Evolutionary conservation across 2,113 vertebrate genomes (phyloP), one percentile per base, ranked within the genome.

Genomic region (Dendrocopos noguchii): DNA sequence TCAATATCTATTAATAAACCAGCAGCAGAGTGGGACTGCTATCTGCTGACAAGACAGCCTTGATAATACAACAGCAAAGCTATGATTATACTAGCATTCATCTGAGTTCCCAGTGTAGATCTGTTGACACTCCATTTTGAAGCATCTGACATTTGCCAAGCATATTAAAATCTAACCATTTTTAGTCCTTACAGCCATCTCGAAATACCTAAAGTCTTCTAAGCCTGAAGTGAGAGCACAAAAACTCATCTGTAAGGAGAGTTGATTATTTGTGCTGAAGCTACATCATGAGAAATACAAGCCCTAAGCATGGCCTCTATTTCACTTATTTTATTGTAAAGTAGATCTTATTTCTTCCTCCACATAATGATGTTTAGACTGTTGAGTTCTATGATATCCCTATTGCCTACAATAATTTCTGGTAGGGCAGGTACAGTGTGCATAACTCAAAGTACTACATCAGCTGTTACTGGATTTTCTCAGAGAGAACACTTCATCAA

Each of bases 1-100:
- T 96, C 76, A 84, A 87, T 92, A 97, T 93, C 97, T 97, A 97
- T 97, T 97, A 98, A 97, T 97, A 97, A 97, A 97, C 94, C 39
- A 84, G 90, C 93, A 94, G 94, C 96, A 96, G 92, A 93, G 95
- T 68, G 29, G 84, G 96, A 97, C 92, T 96, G 95, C 92, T 95
- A 97, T 97, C 93, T 96, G 96, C 90, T 97, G 96, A 98, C 96
- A 96, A 97, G 93, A 96, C 83, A 89, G 90, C 63, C 79, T 95
- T 88, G 89, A 93, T 94, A 97, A 96, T 88, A 95, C 85, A 95
- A 93, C 96, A 97, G 84, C 63, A 95, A 96, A 96, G 86, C 87
- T 96, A 91, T 65, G 76, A 95, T 95, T 94, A 95, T 90, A 95
- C 80, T 90, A 95, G 95, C 71, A 91, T 79, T 92, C 64, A 56